Evolutionary conservation across 2,888 invertebrate genomes (phyloP), one percentile per base, ranked within the genome.

Genomic region (Chydorus sphaericus): DNA sequence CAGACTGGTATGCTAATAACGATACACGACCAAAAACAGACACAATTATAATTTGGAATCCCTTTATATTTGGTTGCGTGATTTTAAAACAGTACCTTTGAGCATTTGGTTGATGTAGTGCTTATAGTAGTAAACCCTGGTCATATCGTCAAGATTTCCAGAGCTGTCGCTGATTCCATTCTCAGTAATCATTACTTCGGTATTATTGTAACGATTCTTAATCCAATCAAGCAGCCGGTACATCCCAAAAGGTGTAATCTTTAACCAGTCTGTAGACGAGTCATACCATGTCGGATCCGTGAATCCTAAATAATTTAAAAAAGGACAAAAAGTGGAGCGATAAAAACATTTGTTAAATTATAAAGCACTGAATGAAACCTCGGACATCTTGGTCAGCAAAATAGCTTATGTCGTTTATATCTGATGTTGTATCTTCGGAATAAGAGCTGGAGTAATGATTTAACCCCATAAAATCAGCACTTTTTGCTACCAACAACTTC

Each of bases 401-500:
- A 36, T 49, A 56, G 36, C 29, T 37, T 1, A 36, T 16, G 10
- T 31, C 23, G 4, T 16, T 16, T 11, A 26, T 18, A 33, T 26
- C 50, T 14, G 29, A 56, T 36, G n/a, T 38, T 11, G 23, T n/a
- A 39, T 57, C 31, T 28, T 57, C 39, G n/a, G 44, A 28, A 8
- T 56, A 11, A 29, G 44, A 20, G 50, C 52, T 56, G 2, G 62
- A 56, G 59, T 63, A 63, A 44, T 60, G 59, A 39, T 63, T 63
- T 44, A 62, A 38, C 1, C 62, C 62, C 29, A 63, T 60, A 57
- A 60, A 63, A 55, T 62, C 62, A 53, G 50, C 51, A n/a, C 48
- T 49, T 8, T 39, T 61, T 53, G 62, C 71, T 20, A 85, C 76
- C 55, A 72, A 70, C 10, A 69, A 65, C 8, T 82, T 71, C 70